phyloP scores from a whole-genome alignment of 2,888 invertebrate genomes.

The Diplazon laetatorius region DNA sequence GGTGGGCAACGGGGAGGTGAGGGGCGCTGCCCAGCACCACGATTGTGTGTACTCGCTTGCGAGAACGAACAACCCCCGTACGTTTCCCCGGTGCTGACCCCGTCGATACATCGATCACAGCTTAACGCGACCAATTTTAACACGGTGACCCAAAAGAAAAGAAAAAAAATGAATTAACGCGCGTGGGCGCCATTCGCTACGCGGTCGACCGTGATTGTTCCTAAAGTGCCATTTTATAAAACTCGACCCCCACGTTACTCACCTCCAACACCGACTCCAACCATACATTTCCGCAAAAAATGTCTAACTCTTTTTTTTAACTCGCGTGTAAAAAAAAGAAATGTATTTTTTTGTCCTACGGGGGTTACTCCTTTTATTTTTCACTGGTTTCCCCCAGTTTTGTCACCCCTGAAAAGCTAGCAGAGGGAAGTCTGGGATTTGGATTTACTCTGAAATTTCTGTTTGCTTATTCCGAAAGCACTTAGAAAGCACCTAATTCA shows the following conservation, averaged over 20 bases:
- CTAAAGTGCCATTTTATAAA: conserved; percentile 11
- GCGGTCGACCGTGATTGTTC: conserved; percentile 4
- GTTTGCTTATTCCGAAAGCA: too few species aligned
- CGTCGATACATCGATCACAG: conserved; percentile 41
- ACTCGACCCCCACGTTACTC: conserved; percentile 1
- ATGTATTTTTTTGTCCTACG: too few species aligned
- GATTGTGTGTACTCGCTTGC: conserved; percentile 41
- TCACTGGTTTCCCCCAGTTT: too few species aligned
- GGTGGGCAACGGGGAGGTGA: conserved; percentile 25
- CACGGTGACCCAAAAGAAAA: conserved; percentile 48
- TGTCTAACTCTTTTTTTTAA: conserved; percentile 23
- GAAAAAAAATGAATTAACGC: conserved; percentile 34
- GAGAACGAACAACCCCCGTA: conserved; percentile 43
- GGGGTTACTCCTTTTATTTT: too few species aligned
- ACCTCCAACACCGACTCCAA: neutral
- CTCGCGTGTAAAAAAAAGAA: neutral
- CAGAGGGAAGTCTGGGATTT: too few species aligned
- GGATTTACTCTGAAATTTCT: too few species aligned
- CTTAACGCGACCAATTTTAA: conserved; percentile 21
- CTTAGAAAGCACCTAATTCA: too few species aligned
- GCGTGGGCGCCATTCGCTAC: conserved; percentile 6
- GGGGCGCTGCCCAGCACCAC: neutral
- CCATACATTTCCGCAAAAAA: conserved; percentile 15
- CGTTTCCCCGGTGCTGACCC: conserved; percentile 9
- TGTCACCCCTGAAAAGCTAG: too few species aligned